These are phyloP conservation scores for Liolophura sinensis DNA, from an alignment of 1,140 invertebrate genomes.

Conservation along the genomic window DNA sequence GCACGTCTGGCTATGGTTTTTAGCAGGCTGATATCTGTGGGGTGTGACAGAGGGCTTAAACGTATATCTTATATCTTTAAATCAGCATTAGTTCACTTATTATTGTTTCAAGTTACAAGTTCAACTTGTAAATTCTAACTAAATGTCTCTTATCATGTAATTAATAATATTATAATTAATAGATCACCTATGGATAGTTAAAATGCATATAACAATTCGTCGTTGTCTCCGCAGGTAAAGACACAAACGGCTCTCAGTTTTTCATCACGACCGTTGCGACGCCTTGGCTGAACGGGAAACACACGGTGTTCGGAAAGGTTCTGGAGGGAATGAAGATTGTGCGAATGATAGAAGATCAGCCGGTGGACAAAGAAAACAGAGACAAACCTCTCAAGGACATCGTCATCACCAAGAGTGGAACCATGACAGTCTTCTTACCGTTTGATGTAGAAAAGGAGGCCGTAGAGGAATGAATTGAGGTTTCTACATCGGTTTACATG, in stretches of 20 bases:
- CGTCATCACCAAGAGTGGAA: conserved; percentile 71
- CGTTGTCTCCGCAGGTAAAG: conserved; percentile 14
- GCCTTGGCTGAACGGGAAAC: conserved; percentile 91
- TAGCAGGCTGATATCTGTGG: too few relatives aligned
- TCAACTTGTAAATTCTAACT: too few relatives aligned
- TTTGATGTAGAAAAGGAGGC: conserved; percentile 58
- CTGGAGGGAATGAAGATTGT: conserved; percentile 76
- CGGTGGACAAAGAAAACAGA: conserved; percentile 30
- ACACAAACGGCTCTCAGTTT: conserved; percentile 58
- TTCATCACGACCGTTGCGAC: conserved; percentile 67
- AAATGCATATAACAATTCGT: too few relatives aligned
- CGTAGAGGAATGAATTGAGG: not conserved
- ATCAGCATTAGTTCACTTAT: too few relatives aligned
- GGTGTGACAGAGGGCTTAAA: too few relatives aligned
- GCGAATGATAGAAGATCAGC: conserved; percentile 33
- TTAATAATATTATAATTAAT: too few relatives aligned
- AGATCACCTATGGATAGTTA: too few relatives aligned
- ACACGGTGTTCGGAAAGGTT: conserved; percentile 94
- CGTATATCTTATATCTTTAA: too few relatives aligned
- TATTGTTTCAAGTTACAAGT: too few relatives aligned
- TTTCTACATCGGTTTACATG: too few relatives aligned
- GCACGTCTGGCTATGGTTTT: too few relatives aligned
- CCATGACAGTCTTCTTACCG: conserved; percentile 71
- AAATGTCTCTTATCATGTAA: too few relatives aligned
- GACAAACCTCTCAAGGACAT: conserved; percentile 72